phyloP scores from a whole-genome alignment of 2,113 vertebrate species.

The Oxygymnocypris stewartii region DNA sequence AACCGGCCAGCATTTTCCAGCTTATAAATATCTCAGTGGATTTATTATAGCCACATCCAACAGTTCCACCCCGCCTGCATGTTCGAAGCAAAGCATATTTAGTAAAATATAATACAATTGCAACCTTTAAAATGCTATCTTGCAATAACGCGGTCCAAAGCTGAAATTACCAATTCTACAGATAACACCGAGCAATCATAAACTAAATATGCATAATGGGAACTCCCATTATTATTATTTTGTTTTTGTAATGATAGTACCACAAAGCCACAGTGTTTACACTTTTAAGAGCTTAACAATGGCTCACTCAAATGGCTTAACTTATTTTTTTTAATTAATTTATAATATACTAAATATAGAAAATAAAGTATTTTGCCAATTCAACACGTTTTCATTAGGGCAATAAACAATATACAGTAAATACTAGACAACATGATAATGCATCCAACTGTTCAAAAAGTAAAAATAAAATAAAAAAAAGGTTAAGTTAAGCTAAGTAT shows the following conservation, averaged over 20 bases:
- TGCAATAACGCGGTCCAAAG: not conserved
- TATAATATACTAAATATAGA: not conserved
- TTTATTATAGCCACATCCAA: not conserved
- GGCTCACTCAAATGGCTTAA: not conserved
- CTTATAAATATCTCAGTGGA: conserved; percentile 6
- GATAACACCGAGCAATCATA: not conserved
- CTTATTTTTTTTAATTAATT: not conserved
- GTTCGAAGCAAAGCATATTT: not conserved
- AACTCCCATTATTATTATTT: not conserved
- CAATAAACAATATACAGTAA: too few species aligned
- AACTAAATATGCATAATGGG: not conserved
- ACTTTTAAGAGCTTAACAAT: not conserved
- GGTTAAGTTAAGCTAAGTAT: not conserved
- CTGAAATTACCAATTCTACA: not conserved
- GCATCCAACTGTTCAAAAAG: not conserved
- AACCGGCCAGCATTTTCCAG: not conserved
- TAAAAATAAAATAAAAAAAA: not conserved
- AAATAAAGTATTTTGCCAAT: not conserved
- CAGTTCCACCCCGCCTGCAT: not conserved
- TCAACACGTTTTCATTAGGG: not conserved
- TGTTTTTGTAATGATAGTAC: too few species aligned
- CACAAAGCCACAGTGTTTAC: not conserved
- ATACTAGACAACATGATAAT: not conserved
- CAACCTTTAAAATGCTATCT: not conserved
- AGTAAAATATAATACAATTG: not conserved